Conservation (phyloP, 2,113 vertebrate genomes). For the Sturnira hondurensis region DNA sequence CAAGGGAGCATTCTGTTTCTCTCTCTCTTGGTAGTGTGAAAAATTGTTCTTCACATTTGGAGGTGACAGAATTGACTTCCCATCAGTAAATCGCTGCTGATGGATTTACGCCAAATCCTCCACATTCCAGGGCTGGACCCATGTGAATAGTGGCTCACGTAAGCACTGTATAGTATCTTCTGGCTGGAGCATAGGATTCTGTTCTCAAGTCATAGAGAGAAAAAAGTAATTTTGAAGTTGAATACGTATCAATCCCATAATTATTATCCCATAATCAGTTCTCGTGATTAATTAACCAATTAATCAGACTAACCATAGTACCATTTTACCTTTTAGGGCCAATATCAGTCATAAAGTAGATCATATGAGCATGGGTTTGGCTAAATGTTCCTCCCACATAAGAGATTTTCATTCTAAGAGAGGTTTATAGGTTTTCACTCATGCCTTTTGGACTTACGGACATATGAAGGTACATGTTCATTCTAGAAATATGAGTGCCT, state of each 20-base stretch:
- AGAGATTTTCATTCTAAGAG: slow-evolving; percentile 29
- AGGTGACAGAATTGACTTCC: slow-evolving; percentile 20
- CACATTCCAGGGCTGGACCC: not conserved
- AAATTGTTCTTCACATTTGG: slow-evolving; percentile 37
- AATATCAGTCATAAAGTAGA: slow-evolving; percentile 7
- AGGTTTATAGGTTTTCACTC: not conserved
- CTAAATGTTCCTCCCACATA: slow-evolving; percentile 3
- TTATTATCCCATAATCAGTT: not conserved
- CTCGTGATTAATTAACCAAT: slow-evolving; percentile 31
- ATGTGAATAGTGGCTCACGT: not conserved
- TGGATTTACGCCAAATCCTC: slow-evolving; percentile 12
- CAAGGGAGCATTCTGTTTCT: slow-evolving; percentile 26
- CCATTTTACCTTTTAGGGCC: slow-evolving; percentile 17
- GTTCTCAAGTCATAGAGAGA: not conserved
- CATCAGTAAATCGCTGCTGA: not conserved
- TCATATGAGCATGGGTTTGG: not conserved
- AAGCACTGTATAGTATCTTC: not conserved
- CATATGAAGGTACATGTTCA: not conserved
- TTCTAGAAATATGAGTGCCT: not conserved
- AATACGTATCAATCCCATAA: not conserved
- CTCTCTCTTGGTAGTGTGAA: not conserved
- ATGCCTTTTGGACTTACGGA: not conserved
- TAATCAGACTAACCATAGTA: not conserved
- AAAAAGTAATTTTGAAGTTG: not conserved
- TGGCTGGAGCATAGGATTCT: not conserved